phyloP scores from a whole-genome alignment of 1,140 invertebrate species.

The Sminthurides bifidus region DNA sequence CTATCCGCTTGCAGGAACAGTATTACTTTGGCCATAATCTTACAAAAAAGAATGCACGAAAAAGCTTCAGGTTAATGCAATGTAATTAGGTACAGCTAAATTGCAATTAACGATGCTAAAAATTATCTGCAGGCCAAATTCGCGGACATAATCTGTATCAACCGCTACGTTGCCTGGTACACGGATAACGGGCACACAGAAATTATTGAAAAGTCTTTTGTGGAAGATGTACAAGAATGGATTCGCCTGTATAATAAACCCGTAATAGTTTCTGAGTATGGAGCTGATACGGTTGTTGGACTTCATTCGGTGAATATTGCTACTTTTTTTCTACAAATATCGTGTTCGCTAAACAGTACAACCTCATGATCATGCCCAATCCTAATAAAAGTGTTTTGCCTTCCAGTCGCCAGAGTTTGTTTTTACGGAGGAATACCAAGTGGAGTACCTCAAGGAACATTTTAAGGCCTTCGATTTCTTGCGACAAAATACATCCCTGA shows the following conservation, averaged over 20 bases:
- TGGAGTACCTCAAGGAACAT: constrained; percentile 44
- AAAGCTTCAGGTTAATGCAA: too few species aligned
- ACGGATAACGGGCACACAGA: constrained; percentile 39
- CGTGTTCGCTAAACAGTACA: too few species aligned
- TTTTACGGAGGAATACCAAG: constrained; percentile 54
- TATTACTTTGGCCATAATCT: too few species aligned
- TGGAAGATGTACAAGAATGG: constrained; percentile 36
- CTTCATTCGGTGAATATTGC: constrained; percentile 39
- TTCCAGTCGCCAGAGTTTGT: constrained; percentile 38
- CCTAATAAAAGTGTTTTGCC: not conserved
- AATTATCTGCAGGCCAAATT: constrained; percentile 38
- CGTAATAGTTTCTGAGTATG: constrained; percentile 51
- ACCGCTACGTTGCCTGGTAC: constrained; percentile 53
- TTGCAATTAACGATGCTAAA: too few species aligned
- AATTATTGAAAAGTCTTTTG: constrained; percentile 37
- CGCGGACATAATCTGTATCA: constrained; percentile 49
- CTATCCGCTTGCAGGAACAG: too few species aligned
- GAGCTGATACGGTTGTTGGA: constrained; percentile 48
- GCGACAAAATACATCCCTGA: constrained; percentile 37
- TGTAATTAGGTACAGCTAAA: too few species aligned
- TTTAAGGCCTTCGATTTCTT: constrained; percentile 47
- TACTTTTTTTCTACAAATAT: too few species aligned
- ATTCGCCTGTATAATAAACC: constrained; percentile 42
- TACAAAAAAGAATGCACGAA: too few species aligned
- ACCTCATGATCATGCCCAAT: too few species aligned